These are phyloP conservation scores for Hemicordylus capensis DNA, from an alignment of 2,113 vertebrate genomes.

Conservation along the genomic window DNA sequence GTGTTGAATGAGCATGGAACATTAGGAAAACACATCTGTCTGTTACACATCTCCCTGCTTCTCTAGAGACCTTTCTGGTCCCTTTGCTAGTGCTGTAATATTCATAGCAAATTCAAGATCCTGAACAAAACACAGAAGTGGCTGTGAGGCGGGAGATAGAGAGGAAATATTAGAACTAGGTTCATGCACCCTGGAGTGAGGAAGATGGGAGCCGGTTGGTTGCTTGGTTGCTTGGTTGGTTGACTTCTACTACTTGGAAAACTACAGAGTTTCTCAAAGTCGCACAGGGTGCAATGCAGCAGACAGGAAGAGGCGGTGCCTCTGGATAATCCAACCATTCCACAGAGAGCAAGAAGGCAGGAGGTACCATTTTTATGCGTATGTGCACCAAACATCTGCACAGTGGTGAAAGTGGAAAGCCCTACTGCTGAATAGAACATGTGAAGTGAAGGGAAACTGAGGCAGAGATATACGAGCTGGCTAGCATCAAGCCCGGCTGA, in stretches of 20 bases:
- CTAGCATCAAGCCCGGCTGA: no score
- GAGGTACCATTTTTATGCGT: background rate
- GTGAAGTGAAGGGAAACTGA: background rate
- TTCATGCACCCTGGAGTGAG: background rate
- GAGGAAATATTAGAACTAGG: background rate
- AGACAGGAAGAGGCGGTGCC: background rate
- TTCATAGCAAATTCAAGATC: no score
- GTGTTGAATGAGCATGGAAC: no score
- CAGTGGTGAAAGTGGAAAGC: background rate
- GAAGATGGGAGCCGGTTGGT: background rate
- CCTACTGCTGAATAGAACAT: background rate
- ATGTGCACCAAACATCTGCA: background rate
- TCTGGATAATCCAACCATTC: background rate
- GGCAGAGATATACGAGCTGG: no score
- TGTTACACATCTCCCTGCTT: no score
- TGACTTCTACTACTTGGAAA: background rate
- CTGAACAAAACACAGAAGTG: background rate
- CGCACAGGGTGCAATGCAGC: rapidly evolving
- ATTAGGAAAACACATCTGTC: background rate
- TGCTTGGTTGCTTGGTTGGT: background rate
- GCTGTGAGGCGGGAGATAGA: no score
- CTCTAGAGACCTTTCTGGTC: background rate
- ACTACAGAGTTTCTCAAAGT: background rate
- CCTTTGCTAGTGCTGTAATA: background rate
- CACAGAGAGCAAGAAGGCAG: background rate